phyloP scores from a whole-genome alignment of 1,140 invertebrate genomes.

The Zelostemma sp. region DNA sequence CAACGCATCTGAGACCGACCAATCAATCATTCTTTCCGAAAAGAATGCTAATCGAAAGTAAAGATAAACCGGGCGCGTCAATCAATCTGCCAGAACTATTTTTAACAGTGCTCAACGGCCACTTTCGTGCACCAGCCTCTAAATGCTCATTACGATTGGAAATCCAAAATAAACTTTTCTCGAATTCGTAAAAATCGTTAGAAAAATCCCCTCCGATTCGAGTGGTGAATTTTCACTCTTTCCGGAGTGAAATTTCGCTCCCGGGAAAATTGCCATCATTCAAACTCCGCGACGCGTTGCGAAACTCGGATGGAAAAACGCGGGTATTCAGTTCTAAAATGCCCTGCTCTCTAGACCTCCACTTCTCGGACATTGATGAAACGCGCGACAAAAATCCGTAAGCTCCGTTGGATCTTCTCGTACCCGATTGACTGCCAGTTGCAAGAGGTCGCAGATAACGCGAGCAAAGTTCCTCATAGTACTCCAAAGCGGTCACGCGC shows the following conservation, averaged over 20 bases:
- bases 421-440: constrained; percentile 47
- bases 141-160: no score
- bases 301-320: no score
- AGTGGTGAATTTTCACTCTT: no score
- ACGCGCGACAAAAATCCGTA: constrained; percentile 30
- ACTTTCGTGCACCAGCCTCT: neutral
- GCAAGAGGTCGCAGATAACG: constrained; percentile 42
- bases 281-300: no score
- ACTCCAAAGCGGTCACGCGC: constrained; percentile 27
- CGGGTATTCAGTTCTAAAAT: constrained; percentile 21
- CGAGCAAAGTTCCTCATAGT: constrained; percentile 48
- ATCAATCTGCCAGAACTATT: constrained; percentile 19
- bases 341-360: constrained; percentile 42
- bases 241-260: no score
- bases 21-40: constrained; percentile 23
- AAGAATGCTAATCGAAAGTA: constrained; percentile 27
- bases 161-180: no score
- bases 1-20: constrained; percentile 15
- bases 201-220: no score
- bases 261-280: no score
- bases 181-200: no score
- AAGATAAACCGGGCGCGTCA: constrained; percentile 28
- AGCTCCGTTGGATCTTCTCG: constrained; percentile 13
- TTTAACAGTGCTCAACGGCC: constrained; percentile 20
- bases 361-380: constrained; percentile 36